A percentile compares a stretch with the other conserved stretches of the same genome.
phyloP scores from a whole-genome alignment of 2,113 vertebrate species.

The Periophthalmodon schlosseri region DNA sequence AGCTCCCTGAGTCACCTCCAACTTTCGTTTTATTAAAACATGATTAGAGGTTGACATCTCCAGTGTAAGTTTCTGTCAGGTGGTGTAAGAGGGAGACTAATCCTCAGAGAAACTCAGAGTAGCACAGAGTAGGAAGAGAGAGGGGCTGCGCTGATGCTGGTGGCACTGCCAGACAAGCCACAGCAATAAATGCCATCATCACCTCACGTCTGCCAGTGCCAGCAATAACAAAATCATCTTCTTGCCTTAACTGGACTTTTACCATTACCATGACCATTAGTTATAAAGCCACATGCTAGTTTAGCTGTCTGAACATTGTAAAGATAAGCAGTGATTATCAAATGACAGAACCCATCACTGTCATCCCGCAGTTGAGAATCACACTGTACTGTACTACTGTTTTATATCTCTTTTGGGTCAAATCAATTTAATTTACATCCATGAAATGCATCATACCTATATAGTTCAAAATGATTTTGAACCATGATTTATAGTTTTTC shows the following conservation, averaged over 20 bases:
- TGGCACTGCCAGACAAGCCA: slow-evolving; percentile 50
- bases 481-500: background rate
- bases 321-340: too few species aligned
- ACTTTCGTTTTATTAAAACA: slow-evolving; percentile 50
- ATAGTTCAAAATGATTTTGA: background rate
- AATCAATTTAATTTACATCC: background rate
- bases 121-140: slow-evolving; percentile 45
- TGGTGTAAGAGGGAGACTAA: slow-evolving; percentile 15
- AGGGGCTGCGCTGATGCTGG: slow-evolving; percentile 31
- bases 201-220: slow-evolving; percentile 40
- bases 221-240: background rate
- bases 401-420: background rate
- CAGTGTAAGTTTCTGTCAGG: slow-evolving; percentile 31
- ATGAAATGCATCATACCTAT: background rate
- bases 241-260: background rate
- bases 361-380: background rate
- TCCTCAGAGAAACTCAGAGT: slow-evolving; percentile 15
- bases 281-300: background rate
- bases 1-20: slow-evolving; percentile 17
- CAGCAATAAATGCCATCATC: slow-evolving; percentile 54
- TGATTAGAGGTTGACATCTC: slow-evolving; percentile 42
- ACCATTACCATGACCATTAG: background rate
- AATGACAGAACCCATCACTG: background rate
- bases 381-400: background rate
- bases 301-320: too few species aligned